Conservation (phyloP, 53 echinoderm and acorn worm genomes). For the Hippasteria phrygiana region DNA sequence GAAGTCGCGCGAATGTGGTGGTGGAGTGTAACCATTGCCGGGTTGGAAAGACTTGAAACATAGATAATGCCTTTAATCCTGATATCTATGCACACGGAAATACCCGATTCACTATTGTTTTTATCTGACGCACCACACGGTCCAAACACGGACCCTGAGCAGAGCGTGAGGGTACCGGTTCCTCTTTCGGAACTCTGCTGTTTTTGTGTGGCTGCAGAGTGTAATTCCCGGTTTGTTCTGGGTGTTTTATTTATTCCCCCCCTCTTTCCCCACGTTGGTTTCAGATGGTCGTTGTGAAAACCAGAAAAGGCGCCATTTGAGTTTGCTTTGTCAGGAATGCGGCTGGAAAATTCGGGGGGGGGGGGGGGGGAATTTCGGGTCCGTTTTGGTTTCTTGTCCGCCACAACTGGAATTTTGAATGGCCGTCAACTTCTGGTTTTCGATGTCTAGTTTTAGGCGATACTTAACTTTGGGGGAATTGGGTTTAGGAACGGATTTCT, state of each 20-base stretch:
- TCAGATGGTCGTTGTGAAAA: background rate
- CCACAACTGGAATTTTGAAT: too few species aligned
- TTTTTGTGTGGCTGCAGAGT: background rate
- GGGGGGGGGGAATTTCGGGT: too few species aligned
- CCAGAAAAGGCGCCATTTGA: too few species aligned
- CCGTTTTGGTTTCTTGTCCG: too few species aligned
- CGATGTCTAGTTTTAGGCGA: too few species aligned
- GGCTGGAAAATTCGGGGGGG: too few species aligned
- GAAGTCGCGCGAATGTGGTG: too few species aligned
- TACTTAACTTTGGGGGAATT: too few species aligned
- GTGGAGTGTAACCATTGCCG: background rate
- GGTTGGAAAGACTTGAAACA: background rate
- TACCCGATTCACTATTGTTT: background rate
- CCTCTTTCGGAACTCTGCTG: slow-evolving; percentile 3
- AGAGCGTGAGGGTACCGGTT: background rate
- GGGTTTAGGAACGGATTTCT: too few species aligned
- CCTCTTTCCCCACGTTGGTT: background rate
- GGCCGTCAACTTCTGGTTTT: too few species aligned
- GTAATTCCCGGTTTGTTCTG: background rate
- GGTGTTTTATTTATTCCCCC: background rate
- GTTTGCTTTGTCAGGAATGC: too few species aligned
- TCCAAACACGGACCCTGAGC: background rate
- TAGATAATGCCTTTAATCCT: background rate
- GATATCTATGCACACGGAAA: background rate
- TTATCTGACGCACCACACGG: background rate